phyloP scores from a whole-genome alignment of 2,113 vertebrate genomes.

The Tyto alba region DNA sequence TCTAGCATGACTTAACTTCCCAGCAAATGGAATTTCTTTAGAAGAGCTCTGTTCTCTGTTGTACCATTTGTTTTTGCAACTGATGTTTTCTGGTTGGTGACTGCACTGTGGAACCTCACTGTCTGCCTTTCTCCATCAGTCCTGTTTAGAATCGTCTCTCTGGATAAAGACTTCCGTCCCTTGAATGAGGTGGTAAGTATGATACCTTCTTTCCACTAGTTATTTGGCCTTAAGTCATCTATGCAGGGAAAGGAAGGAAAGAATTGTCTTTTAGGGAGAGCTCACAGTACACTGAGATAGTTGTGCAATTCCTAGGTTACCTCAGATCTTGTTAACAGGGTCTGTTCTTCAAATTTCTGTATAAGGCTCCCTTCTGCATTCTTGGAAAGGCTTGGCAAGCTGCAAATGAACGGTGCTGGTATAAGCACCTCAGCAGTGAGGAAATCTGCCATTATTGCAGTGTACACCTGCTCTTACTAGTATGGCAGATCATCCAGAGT shows the following conservation, averaged over 20 bases:
- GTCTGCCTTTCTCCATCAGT: constrained; percentile 60
- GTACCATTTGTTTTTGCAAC: not conserved
- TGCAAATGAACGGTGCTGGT: not conserved
- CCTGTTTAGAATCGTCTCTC: constrained; percentile 65
- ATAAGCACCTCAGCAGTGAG: not conserved
- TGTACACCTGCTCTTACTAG: not conserved
- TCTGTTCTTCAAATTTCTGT: not conserved
- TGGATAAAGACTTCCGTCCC: constrained; percentile 68
- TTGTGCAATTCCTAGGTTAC: not conserved
- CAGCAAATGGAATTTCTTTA: not conserved
- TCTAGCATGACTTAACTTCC: not conserved
- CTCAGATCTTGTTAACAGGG: not conserved
- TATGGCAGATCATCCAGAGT: not conserved
- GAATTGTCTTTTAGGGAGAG: not conserved
- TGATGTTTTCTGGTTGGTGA: not conserved
- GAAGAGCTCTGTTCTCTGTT: not conserved
- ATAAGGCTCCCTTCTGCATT: not conserved
- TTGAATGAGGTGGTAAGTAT: constrained; percentile 65
- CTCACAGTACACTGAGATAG: not conserved
- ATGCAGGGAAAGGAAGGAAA: not conserved
- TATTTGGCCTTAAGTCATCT: not conserved
- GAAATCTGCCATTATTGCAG: not conserved
- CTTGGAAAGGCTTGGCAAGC: not conserved
- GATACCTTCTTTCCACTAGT: not conserved
- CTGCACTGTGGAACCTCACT: not conserved